Conservation (phyloP, 2,888 invertebrate species). For the Ophion ventricosus region DNA sequence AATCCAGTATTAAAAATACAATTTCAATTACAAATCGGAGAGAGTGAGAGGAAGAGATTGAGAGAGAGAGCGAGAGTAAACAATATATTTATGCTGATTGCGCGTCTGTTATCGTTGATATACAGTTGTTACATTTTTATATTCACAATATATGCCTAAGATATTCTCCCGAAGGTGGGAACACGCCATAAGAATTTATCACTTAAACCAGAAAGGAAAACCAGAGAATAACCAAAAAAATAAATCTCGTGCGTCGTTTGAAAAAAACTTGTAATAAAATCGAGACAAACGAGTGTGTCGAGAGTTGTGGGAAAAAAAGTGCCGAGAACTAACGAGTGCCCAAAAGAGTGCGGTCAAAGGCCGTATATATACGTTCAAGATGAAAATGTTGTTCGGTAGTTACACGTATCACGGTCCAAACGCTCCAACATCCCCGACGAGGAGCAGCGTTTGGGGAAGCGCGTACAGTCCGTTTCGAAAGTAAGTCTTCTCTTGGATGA, state of each 20-base stretch:
- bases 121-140: constrained; percentile 57
- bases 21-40: constrained; percentile 12
- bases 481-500: constrained; percentile 73
- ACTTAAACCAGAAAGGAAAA: background rate
- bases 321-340: too few relatives aligned
- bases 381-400: constrained; percentile 78
- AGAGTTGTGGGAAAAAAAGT: background rate
- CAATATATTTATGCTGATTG: constrained; percentile 56
- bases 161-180: constrained; percentile 10
- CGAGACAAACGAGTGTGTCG: background rate
- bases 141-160: constrained; percentile 8
- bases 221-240: background rate
- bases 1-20: constrained; percentile 66
- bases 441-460: constrained; percentile 77
- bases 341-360: background rate
- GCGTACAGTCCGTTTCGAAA: constrained; percentile 79
- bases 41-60: constrained; percentile 16
- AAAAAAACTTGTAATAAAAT: background rate
- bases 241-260: background rate
- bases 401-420: constrained; percentile 76
- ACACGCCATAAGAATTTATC: background rate
- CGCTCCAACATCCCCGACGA: constrained; percentile 76
- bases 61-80: constrained; percentile 9
- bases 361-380: constrained; percentile 19
- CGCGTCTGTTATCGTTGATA: constrained; percentile 51